A percentile compares a stretch with the other conserved stretches of the same genome.
These are phyloP conservation scores for Cyphomyrus plagiostoma DNA, from an alignment of 2,113 vertebrate genomes.

Conservation along the genomic window DNA sequence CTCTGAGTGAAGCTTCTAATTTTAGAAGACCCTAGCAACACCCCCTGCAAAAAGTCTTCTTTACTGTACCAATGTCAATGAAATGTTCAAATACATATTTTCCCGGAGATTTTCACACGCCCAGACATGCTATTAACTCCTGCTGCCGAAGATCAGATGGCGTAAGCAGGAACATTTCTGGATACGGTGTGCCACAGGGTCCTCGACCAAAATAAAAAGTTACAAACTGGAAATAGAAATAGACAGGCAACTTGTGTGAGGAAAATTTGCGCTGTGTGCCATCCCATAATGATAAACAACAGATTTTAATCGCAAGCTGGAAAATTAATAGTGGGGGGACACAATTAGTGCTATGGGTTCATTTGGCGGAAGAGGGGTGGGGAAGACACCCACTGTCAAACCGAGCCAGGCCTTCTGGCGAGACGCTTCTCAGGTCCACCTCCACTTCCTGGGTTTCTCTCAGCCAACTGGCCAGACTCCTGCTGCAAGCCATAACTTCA, in stretches of 20 bases:
- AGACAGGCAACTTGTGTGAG: not conserved
- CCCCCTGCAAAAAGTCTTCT: not conserved
- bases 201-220: not conserved
- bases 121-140: not conserved
- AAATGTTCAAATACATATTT: not conserved
- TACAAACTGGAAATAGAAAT: not conserved
- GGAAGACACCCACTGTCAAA: constrained; percentile 25
- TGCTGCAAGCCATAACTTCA: constrained; percentile 8
- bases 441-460: not conserved
- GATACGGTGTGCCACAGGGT: not conserved
- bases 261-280: not conserved
- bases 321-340: not conserved
- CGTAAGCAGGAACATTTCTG: not conserved
- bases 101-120: not conserved
- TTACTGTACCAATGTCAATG: not conserved
- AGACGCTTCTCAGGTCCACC: not conserved
- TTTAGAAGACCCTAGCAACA: not conserved
- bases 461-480: not conserved
- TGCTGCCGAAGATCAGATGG: not conserved
- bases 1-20: not conserved
- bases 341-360: constrained; percentile 16
- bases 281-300: not conserved
- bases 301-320: not conserved
- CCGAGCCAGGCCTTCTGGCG: not conserved
- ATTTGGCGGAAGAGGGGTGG: constrained; percentile 25